Base-by-base conservation (phyloP, 2,113 vertebrate species). In the Puntigrus tetrazona region DNA sequence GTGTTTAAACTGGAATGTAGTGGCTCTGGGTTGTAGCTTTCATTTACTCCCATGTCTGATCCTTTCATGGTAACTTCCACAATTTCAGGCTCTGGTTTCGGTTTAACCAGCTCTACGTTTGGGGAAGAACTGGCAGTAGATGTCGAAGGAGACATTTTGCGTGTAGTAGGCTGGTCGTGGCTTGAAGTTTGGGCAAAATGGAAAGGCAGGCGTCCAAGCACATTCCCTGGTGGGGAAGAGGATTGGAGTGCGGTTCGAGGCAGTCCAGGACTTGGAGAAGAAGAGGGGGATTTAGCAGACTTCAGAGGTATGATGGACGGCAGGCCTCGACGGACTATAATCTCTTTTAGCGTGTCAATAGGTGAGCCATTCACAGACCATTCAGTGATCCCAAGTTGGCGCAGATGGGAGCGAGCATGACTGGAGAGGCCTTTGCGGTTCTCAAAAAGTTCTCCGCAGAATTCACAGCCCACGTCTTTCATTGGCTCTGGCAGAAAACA, bases 351-450 rank as follows among this genome's bases (percentile, higher is more conserved):
- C 0, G 97, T 98, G 92, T 98, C 97, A 16, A 98, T 98, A 72
- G 97, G 97, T 0, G 97, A 98, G 47, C 97, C 97, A 4, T 98
- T 98, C 86, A 98, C 97, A 0, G 95, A 96, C 97, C 97, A 98
- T 91, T 98, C 96, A 0, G 97, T 98, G 69, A 99, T 97, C 18
- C 97, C 97, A 95, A 99, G 96, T 90, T 99, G 97, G 0, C 97
- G 95, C 72, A 98, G 92, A 91, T 99, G 97, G 10, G 97, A 98
- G 63, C 97, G 96, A 0, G 97, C 97, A 16, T 99, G 97, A 90
- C 97, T 99, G 0, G 97, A 98, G 0, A 98, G 94, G 7, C 97
- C 97, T 89, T 98, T 98, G 2, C 97, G 95, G 90, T 98, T 99
- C 89, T 99, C 97, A 22, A 99, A 98, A 87, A 96, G 98, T 84